Evolutionary conservation across 1,140 invertebrate genomes (phyloP).

Genomic region (Mactra quadrangularis): DNA sequence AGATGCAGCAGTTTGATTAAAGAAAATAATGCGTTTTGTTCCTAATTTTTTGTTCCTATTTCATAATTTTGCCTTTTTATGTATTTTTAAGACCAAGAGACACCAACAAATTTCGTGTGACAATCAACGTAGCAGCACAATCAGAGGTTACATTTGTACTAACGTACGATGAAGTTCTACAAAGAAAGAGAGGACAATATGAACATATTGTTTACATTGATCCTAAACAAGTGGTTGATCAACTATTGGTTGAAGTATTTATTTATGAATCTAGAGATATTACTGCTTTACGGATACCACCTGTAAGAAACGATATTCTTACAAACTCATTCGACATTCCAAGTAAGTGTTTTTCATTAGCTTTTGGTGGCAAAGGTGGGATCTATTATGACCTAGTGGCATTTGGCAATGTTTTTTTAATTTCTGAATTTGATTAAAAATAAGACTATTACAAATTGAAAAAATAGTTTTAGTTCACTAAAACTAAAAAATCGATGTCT

Average conservation of each 20-base stretch:
- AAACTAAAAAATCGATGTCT: no score
- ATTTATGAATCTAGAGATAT: slow-evolving; percentile 61
- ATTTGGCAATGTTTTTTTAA: no score
- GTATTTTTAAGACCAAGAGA: slow-evolving; percentile 61
- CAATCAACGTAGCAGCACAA: slow-evolving; percentile 54
- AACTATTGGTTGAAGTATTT: slow-evolving; percentile 58
- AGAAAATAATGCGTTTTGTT: no score
- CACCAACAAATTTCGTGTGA: slow-evolving; percentile 56
- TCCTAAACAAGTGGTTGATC: slow-evolving; percentile 56
- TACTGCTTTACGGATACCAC: slow-evolving; percentile 56
- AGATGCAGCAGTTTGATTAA: no score
- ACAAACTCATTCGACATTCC: slow-evolving; percentile 18
- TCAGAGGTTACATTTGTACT: slow-evolving; percentile 54
- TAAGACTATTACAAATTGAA: no score
- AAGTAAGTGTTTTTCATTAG: slow-evolving; percentile 47
- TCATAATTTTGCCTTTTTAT: no score
- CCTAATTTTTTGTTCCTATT: no score
- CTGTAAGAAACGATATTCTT: slow-evolving; percentile 54
- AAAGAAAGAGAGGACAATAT: slow-evolving; percentile 48
- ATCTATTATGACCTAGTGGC: no score
- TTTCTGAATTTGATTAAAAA: no score
- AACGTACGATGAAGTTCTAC: slow-evolving; percentile 59
- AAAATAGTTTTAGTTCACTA: no score
- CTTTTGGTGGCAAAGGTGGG: no score
- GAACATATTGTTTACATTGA: slow-evolving; percentile 61